phyloP scores from a whole-genome alignment of 2,797 vertebrate species.

The Trachops cirrhosus region DNA sequence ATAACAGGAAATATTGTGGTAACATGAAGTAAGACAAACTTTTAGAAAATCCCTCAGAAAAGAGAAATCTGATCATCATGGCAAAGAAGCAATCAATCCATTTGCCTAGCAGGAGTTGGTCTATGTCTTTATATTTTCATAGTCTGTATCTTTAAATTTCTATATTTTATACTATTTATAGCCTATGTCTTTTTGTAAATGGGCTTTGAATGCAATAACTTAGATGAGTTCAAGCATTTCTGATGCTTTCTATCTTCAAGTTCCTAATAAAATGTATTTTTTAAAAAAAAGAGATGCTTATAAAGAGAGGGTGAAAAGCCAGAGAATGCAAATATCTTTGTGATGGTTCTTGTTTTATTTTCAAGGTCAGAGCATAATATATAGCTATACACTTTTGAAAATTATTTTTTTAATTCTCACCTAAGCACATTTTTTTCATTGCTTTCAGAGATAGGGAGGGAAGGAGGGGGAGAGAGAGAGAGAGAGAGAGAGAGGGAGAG shows the following conservation, averaged over 20 bases:
- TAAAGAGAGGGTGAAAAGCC: background rate
- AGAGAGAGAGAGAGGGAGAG: no score
- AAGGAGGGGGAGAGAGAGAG: no score
- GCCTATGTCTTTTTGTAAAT: background rate
- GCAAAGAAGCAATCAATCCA: background rate
- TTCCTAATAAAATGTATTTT: background rate
- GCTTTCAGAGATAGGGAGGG: background rate
- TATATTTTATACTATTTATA: background rate
- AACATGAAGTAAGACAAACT: background rate
- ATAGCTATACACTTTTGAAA: background rate
- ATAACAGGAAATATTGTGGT: background rate
- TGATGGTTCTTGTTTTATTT: slow-evolving; percentile 13
- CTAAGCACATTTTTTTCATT: background rate
- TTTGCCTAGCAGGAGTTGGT: background rate
- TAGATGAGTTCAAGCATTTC: background rate
- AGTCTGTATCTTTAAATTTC: background rate
- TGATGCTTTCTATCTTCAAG: background rate
- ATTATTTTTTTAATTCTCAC: background rate
- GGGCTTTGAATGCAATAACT: background rate
- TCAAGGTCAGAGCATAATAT: background rate
- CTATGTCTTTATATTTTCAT: background rate
- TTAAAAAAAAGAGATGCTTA: background rate
- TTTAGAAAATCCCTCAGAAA: background rate
- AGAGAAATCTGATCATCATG: background rate
- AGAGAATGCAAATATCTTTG: background rate